These are phyloP conservation scores for Deilephila porcellus DNA, from an alignment of 2,888 invertebrate genomes.

Conservation along the genomic window DNA sequence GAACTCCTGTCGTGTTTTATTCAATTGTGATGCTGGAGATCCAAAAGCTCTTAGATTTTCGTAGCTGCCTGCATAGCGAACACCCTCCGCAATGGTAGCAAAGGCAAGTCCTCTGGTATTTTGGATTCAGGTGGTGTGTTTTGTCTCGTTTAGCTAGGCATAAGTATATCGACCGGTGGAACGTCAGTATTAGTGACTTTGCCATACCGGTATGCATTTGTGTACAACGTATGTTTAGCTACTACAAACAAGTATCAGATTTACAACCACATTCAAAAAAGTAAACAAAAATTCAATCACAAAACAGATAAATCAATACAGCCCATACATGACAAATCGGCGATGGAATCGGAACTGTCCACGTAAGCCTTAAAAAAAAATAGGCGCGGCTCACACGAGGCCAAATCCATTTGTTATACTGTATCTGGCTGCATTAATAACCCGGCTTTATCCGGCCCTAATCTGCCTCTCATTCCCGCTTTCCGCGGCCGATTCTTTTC, in stretches of 20 bases:
- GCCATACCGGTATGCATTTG: too few relatives aligned
- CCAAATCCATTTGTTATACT: slow-evolving; percentile 76
- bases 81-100: too few relatives aligned
- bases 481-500: slow-evolving; percentile 82
- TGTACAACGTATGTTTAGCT: background rate
- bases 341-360: slow-evolving; percentile 37
- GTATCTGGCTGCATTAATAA: slow-evolving; percentile 83
- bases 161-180: too few relatives aligned
- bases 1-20: too few relatives aligned
- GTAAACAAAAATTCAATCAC: background rate
- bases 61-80: too few relatives aligned
- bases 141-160: too few relatives aligned
- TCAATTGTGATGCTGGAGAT: too few relatives aligned
- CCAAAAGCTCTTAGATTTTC: too few relatives aligned
- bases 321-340: slow-evolving; percentile 17
- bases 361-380: slow-evolving; percentile 35
- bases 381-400: slow-evolving; percentile 37
- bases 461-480: slow-evolving; percentile 82
- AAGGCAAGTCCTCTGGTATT: too few relatives aligned
- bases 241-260: background rate
- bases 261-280: background rate
- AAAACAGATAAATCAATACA: slow-evolving; percentile 5
- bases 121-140: too few relatives aligned
- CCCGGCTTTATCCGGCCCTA: slow-evolving; percentile 77
- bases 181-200: too few relatives aligned